Evolutionary conservation across 2,888 invertebrate species (phyloP), one percentile per base, ranked within the genome.

Genomic region (Galerucella nymphaeae): DNA sequence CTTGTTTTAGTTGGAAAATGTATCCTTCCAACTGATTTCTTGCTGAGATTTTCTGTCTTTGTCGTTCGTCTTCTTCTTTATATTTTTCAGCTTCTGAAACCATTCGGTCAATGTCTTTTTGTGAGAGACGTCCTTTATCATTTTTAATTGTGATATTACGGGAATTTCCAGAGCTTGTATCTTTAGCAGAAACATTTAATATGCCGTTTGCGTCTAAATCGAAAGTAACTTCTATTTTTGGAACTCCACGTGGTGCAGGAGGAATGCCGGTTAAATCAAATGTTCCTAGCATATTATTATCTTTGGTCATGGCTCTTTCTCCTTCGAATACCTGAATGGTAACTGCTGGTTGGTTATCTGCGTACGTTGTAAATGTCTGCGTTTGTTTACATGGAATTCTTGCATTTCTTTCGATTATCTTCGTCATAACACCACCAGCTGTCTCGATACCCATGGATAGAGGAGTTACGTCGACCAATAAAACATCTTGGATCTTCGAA

Each of bases 51-150:
- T 90, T 88, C 80, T 92, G 90, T 20, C 90, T 87, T 80, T 93
- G 93, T 80, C 90, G 89, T 75, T 92, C 92, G 80, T 93, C 93
- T 82, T 93, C 93, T 61, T 91, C 92, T 59, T 90, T 90, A 86
- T 92, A 94, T 66, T 87, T 88, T 81, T 94, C 94, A 0, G 94
- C 94, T 75, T 94, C 94, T 3, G 89, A 86, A 45, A 94, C 86
- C 94, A 94, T 95, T 73, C 92, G 88, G 76, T 95, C 94, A 77
- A 95, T 95, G 82, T 95, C 95, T 10, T 92, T 92, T 83, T 94
- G 93, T 20, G 93, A 93, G 64, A 95, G 87, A 6, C 95, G 89
- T 0, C 94, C 94, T 82, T 92, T 93, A 87, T 95, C 94, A 86
- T 95, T 94, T 84, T 93, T 93, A 76, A 95, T 95, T 71, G 92